Evolutionary conservation across 2,113 vertebrate species (phyloP), one percentile per base, ranked within the genome.

Genomic region (Varanus salvator): DNA sequence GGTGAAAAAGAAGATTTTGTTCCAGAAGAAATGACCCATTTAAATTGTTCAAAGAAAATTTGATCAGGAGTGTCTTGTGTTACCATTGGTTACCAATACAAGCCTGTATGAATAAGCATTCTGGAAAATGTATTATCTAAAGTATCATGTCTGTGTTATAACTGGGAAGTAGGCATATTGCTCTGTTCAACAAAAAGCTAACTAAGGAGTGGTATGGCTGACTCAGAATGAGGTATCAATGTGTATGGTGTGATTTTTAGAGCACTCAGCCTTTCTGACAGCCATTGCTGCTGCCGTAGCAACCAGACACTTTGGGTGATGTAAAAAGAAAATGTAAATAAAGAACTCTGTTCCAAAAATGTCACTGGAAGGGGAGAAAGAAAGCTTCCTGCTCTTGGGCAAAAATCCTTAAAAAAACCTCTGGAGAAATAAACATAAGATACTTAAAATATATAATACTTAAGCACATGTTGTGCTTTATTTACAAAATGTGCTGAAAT

Each of bases 111-210:
- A 71, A 57, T 44, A 80, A 84, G 57, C 19, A n/a, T 88, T 75
- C 21, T 1, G 0, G 0, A 31, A 14, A 31, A 66, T 60, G 38
- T 48, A 44, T 17, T 8, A 85, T 1, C 15, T 23, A 5, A 88
- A 75, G 2, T 4, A 19, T 14, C 23, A 0, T n/a, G 82, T 87
- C 57, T 69, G 82, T 38, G n/a, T 80, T 87, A 86, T 71, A 76
- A 84, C 82, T 88, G 76, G 31, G 92, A 93, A 95, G 90, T 69
- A 44, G 86, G 60, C 78, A 75, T 91, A 86, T 91, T 91, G 17
- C 66, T 57, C 44, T 15, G 71, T 29, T 86, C 54, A 17, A 87
- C n/a, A n/a, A 94, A 85, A 11, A 12, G 71, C n/a, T 75, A 72
- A 25, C 0, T 3, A 66, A 80, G 91, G 80, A 90, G 38, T 88